phyloP scores from a whole-genome alignment of 1,140 invertebrate genomes.

The Drosophila chauvacae region DNA sequence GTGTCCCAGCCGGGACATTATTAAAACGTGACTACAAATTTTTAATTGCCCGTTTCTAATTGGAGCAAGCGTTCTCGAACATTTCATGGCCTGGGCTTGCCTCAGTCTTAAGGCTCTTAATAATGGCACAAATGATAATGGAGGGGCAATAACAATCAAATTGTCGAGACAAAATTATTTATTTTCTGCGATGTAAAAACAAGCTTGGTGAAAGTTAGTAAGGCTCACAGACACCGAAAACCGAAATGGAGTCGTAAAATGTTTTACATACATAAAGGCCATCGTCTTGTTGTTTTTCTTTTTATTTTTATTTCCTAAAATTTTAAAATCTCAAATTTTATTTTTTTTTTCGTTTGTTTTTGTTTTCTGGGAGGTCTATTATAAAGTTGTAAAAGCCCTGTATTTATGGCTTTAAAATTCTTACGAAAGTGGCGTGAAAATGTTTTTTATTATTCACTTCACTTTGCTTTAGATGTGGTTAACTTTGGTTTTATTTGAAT shows the following conservation, averaged over 20 bases:
- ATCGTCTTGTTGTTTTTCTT: slow-evolving; percentile 46
- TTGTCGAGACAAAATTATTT: slow-evolving; percentile 52
- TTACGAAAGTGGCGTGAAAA: slow-evolving; percentile 58
- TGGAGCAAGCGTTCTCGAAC: slow-evolving; percentile 26
- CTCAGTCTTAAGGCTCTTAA: slow-evolving; percentile 9
- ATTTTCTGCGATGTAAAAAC: slow-evolving; percentile 11
- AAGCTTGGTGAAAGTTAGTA: slow-evolving; percentile 32
- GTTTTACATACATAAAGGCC: slow-evolving; percentile 58
- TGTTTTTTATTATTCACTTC: slow-evolving; percentile 16
- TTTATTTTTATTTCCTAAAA: slow-evolving; percentile 18
- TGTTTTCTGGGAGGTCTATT: slow-evolving; percentile 47
- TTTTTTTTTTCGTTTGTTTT: slow-evolving; percentile 1
- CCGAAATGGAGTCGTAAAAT: slow-evolving; percentile 62
- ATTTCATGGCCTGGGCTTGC: slow-evolving; percentile 10
- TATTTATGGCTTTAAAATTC: slow-evolving; percentile 63
- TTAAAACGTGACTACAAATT: slow-evolving; percentile 71
- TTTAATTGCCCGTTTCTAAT: slow-evolving; percentile 66
- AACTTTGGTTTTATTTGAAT: background rate
- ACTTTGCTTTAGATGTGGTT: slow-evolving; percentile 17
- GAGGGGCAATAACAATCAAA: slow-evolving; percentile 45
- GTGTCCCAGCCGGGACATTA: slow-evolving; percentile 52
- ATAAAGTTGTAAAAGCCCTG: slow-evolving; percentile 67
- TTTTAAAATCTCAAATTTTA: slow-evolving; percentile 1
- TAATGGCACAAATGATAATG: slow-evolving; percentile 38
- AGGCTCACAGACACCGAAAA: background rate